Conservation (phyloP, 2,113 vertebrate species). For the Tonatia bakeri region DNA sequence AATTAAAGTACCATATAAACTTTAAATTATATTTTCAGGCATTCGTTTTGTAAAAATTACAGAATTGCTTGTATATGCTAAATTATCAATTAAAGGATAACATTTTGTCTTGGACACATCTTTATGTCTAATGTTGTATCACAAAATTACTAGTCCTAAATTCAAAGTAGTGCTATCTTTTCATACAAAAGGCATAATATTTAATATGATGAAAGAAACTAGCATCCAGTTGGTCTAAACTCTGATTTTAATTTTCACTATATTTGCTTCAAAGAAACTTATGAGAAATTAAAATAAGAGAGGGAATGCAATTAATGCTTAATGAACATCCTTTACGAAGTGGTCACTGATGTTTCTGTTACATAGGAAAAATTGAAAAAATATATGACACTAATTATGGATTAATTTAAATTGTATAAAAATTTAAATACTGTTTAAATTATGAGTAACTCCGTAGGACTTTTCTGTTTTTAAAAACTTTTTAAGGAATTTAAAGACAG, state of each 20-base stretch:
- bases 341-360: neutral
- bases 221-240: neutral
- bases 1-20: neutral
- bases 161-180: neutral
- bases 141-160: neutral
- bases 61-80: neutral
- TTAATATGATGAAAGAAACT: neutral
- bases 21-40: neutral
- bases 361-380: neutral
- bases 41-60: neutral
- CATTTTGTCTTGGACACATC: neutral
- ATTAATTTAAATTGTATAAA: neutral
- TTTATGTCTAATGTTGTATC: neutral
- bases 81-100: neutral
- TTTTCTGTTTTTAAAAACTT: neutral
- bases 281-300: neutral
- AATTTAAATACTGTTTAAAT: neutral
- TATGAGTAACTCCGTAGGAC: neutral
- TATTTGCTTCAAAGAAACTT: neutral
- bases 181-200: neutral
- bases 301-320: neutral
- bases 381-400: neutral
- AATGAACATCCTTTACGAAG: neutral
- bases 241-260: neutral
- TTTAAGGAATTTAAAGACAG: neutral